phyloP scores from a whole-genome alignment of 2,888 invertebrate genomes.

The Stenichneumon culpator region DNA sequence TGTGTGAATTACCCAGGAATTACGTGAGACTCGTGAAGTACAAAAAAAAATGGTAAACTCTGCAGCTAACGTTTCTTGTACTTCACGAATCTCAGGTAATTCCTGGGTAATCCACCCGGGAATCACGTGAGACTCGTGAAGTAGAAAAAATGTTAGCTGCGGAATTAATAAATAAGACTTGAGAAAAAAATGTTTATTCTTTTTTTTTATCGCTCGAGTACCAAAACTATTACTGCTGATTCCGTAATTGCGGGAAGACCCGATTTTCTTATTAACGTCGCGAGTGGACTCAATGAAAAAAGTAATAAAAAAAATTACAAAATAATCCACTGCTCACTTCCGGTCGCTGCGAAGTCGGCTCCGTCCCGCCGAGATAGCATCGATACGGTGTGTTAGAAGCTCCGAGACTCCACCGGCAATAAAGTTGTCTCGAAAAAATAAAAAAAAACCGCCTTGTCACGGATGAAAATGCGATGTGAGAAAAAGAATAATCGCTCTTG shows the following conservation, averaged over 20 bases:
- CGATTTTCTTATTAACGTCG: conserved; percentile 42
- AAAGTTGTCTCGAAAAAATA: neutral
- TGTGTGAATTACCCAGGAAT: no score
- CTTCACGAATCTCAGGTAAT: no score
- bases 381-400: conserved; percentile 8
- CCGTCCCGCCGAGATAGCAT: neutral
- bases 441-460: conserved; percentile 13
- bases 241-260: conserved; percentile 29
- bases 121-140: no score
- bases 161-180: no score
- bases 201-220: neutral
- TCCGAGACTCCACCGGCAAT: conserved; percentile 19
- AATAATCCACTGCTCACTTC: conserved; percentile 31
- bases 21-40: no score
- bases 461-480: conserved; percentile 51
- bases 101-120: no score
- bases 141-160: no score
- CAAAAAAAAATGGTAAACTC: no score
- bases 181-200: no score
- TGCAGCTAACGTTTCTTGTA: no score
- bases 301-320: neutral
- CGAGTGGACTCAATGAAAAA: neutral
- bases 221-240: conserved; percentile 14
- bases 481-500: conserved; percentile 49
- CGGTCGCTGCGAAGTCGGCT: conserved; percentile 21